phyloP scores from a whole-genome alignment of 2,888 invertebrate genomes.

The Eupithecia subumbrata region DNA sequence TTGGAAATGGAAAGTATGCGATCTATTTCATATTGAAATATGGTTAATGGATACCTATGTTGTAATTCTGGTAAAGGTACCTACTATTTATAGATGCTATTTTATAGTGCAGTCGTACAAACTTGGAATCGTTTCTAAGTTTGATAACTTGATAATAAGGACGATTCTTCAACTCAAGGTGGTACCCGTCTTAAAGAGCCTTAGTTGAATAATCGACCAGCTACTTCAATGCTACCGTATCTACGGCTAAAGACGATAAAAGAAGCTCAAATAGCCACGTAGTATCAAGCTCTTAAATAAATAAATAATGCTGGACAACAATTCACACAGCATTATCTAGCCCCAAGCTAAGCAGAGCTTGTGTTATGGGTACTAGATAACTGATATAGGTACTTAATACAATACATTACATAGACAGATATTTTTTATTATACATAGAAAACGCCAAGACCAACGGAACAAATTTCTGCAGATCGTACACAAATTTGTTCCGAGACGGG shows the following conservation, averaged over 20 bases:
- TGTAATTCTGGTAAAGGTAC: not conserved
- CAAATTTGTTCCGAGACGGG: no score
- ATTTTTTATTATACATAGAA: no score
- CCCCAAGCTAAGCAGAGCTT: no score
- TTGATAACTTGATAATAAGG: not conserved
- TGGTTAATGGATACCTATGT: not conserved
- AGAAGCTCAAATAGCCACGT: not conserved
- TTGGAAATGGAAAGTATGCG: slow-evolving; percentile 32
- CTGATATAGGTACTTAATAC: no score
- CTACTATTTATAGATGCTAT: not conserved
- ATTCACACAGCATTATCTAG: no score
- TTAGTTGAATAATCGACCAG: not conserved
- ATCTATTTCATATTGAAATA: slow-evolving; percentile 13
- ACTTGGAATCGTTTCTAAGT: not conserved
- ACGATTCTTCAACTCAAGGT: not conserved
- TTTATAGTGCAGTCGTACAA: not conserved
- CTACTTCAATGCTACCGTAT: not conserved
- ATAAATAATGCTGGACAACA: no score
- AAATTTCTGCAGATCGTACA: no score
- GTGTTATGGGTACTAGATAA: no score
- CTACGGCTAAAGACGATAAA: not conserved
- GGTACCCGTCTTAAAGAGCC: not conserved
- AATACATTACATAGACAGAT: no score
- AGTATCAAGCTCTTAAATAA: no score
- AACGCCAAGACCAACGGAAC: no score